A percentile compares a stretch with the other conserved stretches of the same genome.
Evolutionary conservation across 2,797 vertebrate genomes (phyloP).

Genomic region (Acrossocheilus fasciatus): DNA sequence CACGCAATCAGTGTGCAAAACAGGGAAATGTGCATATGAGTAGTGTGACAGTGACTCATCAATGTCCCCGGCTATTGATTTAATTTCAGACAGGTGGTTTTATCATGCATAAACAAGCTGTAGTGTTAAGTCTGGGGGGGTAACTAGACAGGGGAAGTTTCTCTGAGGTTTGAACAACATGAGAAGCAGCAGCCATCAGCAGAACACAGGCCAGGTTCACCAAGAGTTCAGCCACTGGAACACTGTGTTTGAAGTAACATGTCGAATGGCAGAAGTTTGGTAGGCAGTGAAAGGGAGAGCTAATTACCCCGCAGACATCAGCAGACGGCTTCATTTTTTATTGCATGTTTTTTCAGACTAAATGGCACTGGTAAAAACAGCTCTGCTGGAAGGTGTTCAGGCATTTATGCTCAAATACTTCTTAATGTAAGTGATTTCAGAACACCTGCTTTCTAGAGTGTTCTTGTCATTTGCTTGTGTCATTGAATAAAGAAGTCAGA

Average conservation of each 20-base stretch:
- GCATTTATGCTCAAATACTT: background rate
- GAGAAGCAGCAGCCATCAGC: background rate
- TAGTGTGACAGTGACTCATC: constrained; percentile 58
- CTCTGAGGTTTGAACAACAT: constrained; percentile 26
- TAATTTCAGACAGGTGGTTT: background rate
- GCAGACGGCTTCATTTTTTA: constrained; percentile 33
- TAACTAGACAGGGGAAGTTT: constrained; percentile 28
- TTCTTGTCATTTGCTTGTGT: background rate
- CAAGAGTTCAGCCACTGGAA: constrained; percentile 25
- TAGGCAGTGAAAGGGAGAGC: constrained; percentile 52
- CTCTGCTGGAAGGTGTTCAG: constrained; percentile 3
- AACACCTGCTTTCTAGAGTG: constrained; percentile 6
- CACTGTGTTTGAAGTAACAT: constrained; percentile 22
- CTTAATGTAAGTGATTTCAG: constrained; percentile 12
- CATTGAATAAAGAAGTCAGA: background rate
- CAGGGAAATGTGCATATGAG: constrained; percentile 12
- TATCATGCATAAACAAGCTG: background rate
- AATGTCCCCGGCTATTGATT: constrained; percentile 27
- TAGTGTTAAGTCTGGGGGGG: background rate
- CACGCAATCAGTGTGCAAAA: constrained; percentile 7
- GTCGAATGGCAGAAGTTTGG: constrained; percentile 37
- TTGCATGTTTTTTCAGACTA: background rate
- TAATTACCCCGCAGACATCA: constrained; percentile 61
- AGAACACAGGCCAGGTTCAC: constrained; percentile 49
- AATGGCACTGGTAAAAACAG: constrained; percentile 16